A percentile compares a stretch with the other conserved stretches of the same genome.
Conservation (phyloP, 2,113 vertebrate genomes). For the Corythornis madagascariensis region DNA sequence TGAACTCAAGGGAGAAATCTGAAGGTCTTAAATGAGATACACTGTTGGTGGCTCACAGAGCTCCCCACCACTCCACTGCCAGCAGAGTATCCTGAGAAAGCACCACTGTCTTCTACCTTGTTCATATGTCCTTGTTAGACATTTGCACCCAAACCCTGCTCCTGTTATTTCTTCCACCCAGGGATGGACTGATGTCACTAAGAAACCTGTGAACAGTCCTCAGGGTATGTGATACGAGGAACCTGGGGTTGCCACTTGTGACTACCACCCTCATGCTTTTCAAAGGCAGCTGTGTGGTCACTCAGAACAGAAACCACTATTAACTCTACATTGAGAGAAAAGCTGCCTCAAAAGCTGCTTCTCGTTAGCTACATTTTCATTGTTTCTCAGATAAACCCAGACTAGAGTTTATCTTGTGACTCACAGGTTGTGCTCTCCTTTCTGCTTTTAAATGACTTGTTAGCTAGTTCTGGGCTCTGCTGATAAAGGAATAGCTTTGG, state of each 20-base stretch:
- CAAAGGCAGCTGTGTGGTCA: neutral
- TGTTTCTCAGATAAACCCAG: constrained; percentile 44
- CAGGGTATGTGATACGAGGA: neutral
- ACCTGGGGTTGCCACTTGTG: neutral
- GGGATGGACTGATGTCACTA: neutral
- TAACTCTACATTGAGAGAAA: neutral
- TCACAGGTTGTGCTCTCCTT: neutral
- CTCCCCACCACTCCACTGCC: accelerated
- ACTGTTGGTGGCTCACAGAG: accelerated
- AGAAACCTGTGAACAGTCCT: neutral
- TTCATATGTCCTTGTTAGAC: accelerated
- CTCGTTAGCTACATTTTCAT: neutral
- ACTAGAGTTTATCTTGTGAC: constrained; percentile 34
- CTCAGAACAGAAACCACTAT: neutral
- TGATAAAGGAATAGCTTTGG: constrained; percentile 29
- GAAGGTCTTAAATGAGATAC: neutral
- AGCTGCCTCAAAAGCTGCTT: neutral
- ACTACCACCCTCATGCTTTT: neutral
- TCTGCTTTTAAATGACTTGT: neutral
- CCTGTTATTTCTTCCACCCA: neutral
- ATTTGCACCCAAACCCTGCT: neutral
- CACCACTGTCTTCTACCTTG: neutral
- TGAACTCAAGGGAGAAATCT: neutral
- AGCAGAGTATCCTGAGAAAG: neutral
- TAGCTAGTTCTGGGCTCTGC: neutral